Conservation (phyloP, 2,888 invertebrate species). For the Steinernema hermaphroditum region DNA sequence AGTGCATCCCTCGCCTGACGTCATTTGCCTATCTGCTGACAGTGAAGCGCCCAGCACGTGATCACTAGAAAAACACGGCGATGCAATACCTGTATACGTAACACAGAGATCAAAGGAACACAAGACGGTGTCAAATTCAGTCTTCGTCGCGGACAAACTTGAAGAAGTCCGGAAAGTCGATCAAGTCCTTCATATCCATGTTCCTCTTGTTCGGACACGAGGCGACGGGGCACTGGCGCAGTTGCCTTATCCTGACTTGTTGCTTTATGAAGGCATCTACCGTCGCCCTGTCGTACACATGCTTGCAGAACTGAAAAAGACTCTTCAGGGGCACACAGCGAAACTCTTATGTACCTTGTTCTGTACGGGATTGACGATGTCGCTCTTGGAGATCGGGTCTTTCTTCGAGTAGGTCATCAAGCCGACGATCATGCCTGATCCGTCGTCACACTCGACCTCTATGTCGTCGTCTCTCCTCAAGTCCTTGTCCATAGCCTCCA, state of each 20-base stretch:
- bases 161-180: constrained; percentile 23
- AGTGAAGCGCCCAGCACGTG: no score
- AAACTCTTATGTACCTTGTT: constrained; percentile 30
- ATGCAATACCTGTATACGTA: no score
- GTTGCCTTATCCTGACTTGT: neutral
- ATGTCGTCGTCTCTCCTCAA: neutral
- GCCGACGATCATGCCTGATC: constrained; percentile 18
- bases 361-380: constrained; percentile 45
- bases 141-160: constrained; percentile 23
- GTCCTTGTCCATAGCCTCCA: constrained; percentile 8
- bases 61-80: no score
- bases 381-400: constrained; percentile 47
- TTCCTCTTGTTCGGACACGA: constrained; percentile 38
- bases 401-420: constrained; percentile 38
- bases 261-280: neutral
- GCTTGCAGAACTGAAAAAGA: constrained; percentile 4
- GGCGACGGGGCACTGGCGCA: constrained; percentile 39
- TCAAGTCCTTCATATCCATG: constrained; percentile 29
- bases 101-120: no score
- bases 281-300: neutral
- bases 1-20: no score
- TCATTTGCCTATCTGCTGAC: no score
- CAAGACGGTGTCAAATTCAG: neutral
- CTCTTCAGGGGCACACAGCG: neutral
- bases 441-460: neutral